Percentiles rank a stretch among this genome's conserved stretches.
Conservation (phyloP, 2,113 vertebrate genomes). For the Melanerpes aurifrons region DNA sequence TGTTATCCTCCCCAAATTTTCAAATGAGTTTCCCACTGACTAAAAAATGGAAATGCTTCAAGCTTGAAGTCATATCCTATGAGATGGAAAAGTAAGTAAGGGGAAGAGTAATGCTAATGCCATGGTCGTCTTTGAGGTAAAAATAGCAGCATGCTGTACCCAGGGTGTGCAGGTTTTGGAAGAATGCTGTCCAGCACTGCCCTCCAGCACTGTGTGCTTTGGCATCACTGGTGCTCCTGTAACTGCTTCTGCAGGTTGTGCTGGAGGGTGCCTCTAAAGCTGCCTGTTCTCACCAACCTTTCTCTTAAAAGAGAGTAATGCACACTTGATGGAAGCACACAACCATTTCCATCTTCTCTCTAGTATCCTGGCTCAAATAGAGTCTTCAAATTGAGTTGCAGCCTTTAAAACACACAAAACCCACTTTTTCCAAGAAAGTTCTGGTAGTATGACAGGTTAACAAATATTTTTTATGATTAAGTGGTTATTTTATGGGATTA, state of each 20-base stretch:
- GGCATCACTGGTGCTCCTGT: background rate
- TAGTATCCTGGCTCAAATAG: background rate
- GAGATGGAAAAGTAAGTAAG: rapidly evolving
- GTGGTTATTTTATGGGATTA: background rate
- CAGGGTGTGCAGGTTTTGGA: background rate
- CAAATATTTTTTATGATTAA: constrained; percentile 2
- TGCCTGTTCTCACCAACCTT: background rate
- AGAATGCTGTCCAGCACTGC: background rate
- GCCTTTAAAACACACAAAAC: background rate
- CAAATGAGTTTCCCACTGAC: background rate
- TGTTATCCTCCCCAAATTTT: background rate
- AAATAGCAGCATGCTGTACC: background rate
- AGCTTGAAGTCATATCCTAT: background rate
- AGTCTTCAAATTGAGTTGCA: background rate
- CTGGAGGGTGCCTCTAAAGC: background rate
- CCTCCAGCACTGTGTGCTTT: rapidly evolving
- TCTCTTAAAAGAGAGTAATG: background rate
- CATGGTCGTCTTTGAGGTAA: background rate
- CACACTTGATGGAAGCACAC: background rate
- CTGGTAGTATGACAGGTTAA: background rate
- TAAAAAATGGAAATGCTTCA: background rate
- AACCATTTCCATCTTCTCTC: background rate
- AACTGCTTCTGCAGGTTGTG: rapidly evolving
- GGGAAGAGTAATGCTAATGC: background rate
- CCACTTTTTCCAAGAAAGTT: background rate